These are phyloP conservation scores for Polyommatus icarus DNA, from an alignment of 2,888 invertebrate species.

Conservation along the genomic window DNA sequence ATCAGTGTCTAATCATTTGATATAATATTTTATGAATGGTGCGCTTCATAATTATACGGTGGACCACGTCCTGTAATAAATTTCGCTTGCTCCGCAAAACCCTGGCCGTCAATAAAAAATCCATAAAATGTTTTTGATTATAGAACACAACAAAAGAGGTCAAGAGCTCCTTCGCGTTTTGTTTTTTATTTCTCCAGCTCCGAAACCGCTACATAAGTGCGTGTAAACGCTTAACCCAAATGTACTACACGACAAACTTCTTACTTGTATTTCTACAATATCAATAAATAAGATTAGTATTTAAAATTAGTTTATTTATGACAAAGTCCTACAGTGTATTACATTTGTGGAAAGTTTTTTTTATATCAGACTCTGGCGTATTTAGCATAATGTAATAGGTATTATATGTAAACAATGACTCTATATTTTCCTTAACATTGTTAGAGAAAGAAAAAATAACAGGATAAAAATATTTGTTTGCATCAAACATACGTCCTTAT, in stretches of 20 bases:
- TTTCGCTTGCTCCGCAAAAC: neutral
- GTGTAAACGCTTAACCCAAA: constrained; percentile 16
- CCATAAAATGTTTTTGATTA: neutral
- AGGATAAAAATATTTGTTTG: neutral
- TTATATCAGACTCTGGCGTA: neutral
- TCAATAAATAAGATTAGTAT: neutral
- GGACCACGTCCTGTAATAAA: neutral
- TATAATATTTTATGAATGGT: neutral
- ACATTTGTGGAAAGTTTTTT: neutral
- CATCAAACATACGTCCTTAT: neutral
- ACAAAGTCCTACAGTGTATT: neutral
- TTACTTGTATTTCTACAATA: neutral
- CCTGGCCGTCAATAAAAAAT: neutral
- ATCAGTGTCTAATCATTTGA: no score
- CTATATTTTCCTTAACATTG: neutral
- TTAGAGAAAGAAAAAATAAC: no score
- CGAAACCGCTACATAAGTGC: constrained; percentile 15
- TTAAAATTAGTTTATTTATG: neutral
- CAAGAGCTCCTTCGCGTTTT: neutral
- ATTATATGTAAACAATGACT: neutral
- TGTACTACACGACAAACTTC: neutral
- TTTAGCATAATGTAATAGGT: no score
- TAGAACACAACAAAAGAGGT: neutral
- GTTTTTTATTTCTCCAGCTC: neutral
- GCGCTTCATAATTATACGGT: no score